Conservation (phyloP, 1,140 invertebrate species). For the Bathynomus jamesi region DNA sequence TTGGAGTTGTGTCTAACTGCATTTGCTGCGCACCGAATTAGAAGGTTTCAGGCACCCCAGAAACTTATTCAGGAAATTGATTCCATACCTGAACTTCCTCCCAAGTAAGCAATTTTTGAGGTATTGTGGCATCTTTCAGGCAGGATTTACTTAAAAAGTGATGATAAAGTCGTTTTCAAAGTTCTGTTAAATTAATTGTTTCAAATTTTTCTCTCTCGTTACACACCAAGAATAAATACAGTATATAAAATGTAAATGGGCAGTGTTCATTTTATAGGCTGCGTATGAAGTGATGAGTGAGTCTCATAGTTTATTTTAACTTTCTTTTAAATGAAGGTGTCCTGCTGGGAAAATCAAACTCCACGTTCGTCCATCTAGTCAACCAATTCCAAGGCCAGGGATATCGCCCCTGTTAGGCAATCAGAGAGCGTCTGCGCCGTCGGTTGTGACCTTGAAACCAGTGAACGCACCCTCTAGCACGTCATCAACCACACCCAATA, state of each 20-base stretch:
- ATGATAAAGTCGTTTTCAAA: too few species aligned
- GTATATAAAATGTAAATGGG: too few species aligned
- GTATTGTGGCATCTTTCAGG: too few species aligned
- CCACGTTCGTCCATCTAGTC: conserved; percentile 44
- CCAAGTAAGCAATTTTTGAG: too few species aligned
- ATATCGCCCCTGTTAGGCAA: conserved; percentile 10
- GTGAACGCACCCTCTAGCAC: conserved; percentile 38
- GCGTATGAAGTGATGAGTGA: too few species aligned
- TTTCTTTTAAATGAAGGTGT: too few species aligned
- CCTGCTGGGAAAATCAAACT: conserved; percentile 58
- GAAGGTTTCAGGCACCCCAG: conserved; percentile 60
- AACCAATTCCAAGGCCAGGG: conserved; percentile 21
- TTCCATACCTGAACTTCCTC: conserved; percentile 49
- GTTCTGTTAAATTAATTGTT: too few species aligned
- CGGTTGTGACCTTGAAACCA: conserved; percentile 27
- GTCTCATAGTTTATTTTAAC: too few species aligned
- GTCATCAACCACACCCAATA: neutral
- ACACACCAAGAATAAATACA: too few species aligned
- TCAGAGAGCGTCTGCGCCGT: conserved; percentile 18
- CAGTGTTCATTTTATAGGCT: too few species aligned
- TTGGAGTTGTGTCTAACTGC: conserved; percentile 65
- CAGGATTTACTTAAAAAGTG: too few species aligned
- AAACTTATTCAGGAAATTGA: conserved; percentile 71
- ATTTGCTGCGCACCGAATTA: conserved; percentile 71
- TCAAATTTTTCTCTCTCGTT: too few species aligned